Evolutionary conservation across 2,888 invertebrate genomes (phyloP), one percentile per base, ranked within the genome.

Genomic region (Melinopterus prodromus): DNA sequence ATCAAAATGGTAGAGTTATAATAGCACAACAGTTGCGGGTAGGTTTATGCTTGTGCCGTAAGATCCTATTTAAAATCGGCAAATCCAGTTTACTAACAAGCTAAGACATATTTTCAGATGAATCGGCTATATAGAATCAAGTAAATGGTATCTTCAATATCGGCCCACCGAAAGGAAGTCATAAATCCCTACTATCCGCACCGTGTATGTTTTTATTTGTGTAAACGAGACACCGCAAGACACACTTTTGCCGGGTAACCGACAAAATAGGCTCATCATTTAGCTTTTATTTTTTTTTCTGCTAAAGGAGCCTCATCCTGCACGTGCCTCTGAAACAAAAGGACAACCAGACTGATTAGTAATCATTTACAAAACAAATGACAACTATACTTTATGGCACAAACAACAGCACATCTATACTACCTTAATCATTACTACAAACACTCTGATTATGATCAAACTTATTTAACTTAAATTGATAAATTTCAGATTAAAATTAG

Each of bases 281-380:
- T 88, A 89, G 90, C 86, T 82, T 78, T 35, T 74, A 26, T 74
- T 74, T 75, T 84, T n/a, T 83, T 77, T 79, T 82, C 81, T 81
- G 86, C 87, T 86, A 86, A 84, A 83, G 91, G 53, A 92, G 91
- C 92, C 92, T 92, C 92, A 90, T 92, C 92, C 93, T 93, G 93
- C 94, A 94, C 94, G 94, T 95, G 95, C 95, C 95, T 95, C 95
- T 95, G 95, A 94, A 95, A 92, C 93, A 92, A 90, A 89, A 90
- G 89, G 90, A 90, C 87, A 89, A 89, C 90, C 89, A 89, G 89
- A 90, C 90, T 90, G 89, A 90, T 90, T 88, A 90, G 84, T 86
- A 81, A 80, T 83, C 80, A 80, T 80, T 78, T 35, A 74, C 35
- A 35, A 74, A 35, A 74, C 37, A 53, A 76, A 70, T 75, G 77